Evolutionary conservation across 2,888 invertebrate genomes (phyloP).

Genomic region (Morpho deidamia): DNA sequence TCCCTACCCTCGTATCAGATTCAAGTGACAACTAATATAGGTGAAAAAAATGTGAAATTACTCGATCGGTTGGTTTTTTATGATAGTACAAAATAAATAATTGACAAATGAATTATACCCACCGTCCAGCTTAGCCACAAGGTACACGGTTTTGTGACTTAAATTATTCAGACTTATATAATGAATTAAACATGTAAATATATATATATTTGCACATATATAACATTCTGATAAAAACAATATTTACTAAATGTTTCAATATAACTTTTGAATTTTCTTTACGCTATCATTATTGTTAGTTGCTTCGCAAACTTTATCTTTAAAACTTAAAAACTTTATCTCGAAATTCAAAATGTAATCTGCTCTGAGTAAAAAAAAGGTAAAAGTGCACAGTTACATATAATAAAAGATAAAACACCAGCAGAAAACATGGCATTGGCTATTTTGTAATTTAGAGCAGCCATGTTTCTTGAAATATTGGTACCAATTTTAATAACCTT

Average conservation of each 20-base stretch:
- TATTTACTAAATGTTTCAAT: too few relatives aligned
- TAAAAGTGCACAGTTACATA: conserved; percentile 39
- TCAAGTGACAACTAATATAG: conserved; percentile 36
- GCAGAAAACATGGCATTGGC: conserved; percentile 38
- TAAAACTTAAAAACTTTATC: conserved; percentile 37
- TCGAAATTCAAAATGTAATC: conserved; percentile 39
- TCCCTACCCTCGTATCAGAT: conserved; percentile 63
- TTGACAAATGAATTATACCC: neutral
- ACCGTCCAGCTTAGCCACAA: neutral
- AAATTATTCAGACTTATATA: neutral
- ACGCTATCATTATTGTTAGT: conserved; percentile 15
- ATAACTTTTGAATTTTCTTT: conserved; percentile 3
- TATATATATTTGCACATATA: neutral
- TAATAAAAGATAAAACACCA: conserved; percentile 39
- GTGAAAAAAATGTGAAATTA: neutral
- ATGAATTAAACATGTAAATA: neutral
- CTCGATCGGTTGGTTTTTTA: too few relatives aligned
- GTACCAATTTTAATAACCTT: neutral
- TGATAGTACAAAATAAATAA: too few relatives aligned
- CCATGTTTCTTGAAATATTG: conserved; percentile 7
- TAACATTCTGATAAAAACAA: too few relatives aligned
- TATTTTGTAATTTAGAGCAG: conserved; percentile 26
- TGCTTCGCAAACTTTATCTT: conserved; percentile 40
- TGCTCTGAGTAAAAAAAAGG: conserved; percentile 44
- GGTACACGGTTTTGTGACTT: neutral